These are phyloP conservation scores for Encarsia formosa DNA, from an alignment of 2,888 invertebrate genomes.

Conservation along the genomic window DNA sequence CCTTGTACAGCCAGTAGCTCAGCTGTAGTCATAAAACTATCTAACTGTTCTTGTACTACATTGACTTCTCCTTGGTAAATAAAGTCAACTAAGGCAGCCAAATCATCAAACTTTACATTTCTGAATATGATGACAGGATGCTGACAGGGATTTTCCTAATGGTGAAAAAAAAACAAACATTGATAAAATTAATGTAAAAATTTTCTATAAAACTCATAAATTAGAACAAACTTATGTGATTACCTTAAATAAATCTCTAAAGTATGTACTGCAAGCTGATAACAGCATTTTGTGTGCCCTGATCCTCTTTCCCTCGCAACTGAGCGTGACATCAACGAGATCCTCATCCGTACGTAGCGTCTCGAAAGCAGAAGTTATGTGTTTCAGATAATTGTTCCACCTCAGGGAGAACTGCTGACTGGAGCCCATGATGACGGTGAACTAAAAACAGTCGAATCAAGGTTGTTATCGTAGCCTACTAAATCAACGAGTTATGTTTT, in stretches of 20 bases:
- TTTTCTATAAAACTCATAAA: neutral
- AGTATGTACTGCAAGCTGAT: constrained; percentile 80
- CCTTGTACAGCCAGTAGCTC: constrained; percentile 75
- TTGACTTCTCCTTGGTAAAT: constrained; percentile 82
- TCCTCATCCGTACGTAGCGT: constrained; percentile 58
- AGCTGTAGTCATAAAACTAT: constrained; percentile 74
- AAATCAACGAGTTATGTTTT: constrained; percentile 18
- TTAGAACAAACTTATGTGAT: too few relatives aligned
- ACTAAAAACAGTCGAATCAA: constrained; percentile 1
- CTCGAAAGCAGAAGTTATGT: constrained; percentile 78
- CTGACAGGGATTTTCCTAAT: constrained; percentile 73
- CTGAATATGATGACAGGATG: constrained; percentile 78
- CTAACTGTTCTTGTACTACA: constrained; percentile 73
- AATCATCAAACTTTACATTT: constrained; percentile 73
- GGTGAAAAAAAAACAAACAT: neutral
- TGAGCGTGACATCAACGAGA: constrained; percentile 80
- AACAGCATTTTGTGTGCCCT: constrained; percentile 81
- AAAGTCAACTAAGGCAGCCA: constrained; percentile 73
- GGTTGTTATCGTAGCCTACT: constrained; percentile 25
- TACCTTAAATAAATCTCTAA: constrained; percentile 57
- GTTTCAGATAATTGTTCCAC: constrained; percentile 81
- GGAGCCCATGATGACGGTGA: constrained; percentile 53
- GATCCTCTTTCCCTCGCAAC: constrained; percentile 79
- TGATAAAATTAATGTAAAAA: neutral
- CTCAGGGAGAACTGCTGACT: constrained; percentile 79